Evolutionary conservation across 64 coral and sea anemone species (phyloP), one percentile per base, ranked within the genome.

Genomic region (Actinia tenebrosa): DNA sequence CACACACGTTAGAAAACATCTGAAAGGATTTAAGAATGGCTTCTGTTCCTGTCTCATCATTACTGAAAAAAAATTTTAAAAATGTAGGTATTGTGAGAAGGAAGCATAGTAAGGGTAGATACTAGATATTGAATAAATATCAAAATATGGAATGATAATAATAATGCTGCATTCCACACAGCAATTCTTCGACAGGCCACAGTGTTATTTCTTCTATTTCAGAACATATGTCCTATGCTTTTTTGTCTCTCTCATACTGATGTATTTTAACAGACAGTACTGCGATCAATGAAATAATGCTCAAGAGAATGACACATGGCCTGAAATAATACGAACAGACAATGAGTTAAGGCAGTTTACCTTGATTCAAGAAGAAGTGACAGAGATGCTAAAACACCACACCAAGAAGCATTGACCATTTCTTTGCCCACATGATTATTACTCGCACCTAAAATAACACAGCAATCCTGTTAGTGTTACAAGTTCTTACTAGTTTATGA

Each of bases 401-500:
- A 99, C 97, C 97, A 99, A 3, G 97, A 99, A 3, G 97, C 93
- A 66, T 77, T 84, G 55, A 99, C 89, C 97, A 99, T 99, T 84
- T 99, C 93, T 43, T 91, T 86, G 17, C 93, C 91, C 9, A 99
- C 30, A 8, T 90, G 91, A 44, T 82, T 89, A 56, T 86, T 69
- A 60, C 84, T 91, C 27, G 80, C 46, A 72, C 42, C 87, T 90
- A 22, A 18, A 53, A 27, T 13, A 84, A 44, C 17, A 46, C 53
- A 18, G 89, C 13, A 86, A 58, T 87, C 44, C 30, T 75, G 18
- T 53, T 53, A 60, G 26, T 1, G 3, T 50, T 50, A 3, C 47
- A 50, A 0, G 0, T 1, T 50, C 47, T 50, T 50, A 3, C 7
- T 50, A 50, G 30, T 37, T 37, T 37, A 37, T 0, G 14, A 64